A percentile compares a stretch with the other conserved stretches of the same genome.
Conservation (phyloP, 2,797 vertebrate genomes). For the Cheirogaleus major region DNA sequence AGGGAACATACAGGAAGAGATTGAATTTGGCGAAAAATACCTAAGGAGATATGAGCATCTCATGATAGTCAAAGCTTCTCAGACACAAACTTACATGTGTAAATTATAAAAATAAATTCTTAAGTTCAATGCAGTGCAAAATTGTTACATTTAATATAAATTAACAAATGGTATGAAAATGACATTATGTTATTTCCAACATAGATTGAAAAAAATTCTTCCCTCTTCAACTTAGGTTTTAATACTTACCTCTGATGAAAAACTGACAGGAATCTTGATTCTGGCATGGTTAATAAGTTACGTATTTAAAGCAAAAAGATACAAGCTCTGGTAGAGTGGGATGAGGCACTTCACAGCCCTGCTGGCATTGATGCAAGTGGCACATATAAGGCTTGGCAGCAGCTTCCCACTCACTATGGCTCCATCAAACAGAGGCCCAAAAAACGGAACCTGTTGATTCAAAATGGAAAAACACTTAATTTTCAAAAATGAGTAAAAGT, state of each 20-base stretch:
- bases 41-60: not conserved
- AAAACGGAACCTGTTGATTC: conserved; percentile 94
- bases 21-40: not conserved
- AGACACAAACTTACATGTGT: not conserved
- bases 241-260: conserved; percentile 76
- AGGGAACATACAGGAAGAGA: not conserved
- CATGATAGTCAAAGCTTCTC: not conserved
- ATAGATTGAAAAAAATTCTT: not conserved
- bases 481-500: not conserved
- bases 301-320: conserved; percentile 90
- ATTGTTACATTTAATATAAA: not conserved
- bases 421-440: conserved; percentile 96
- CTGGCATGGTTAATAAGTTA: not conserved
- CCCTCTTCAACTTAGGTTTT: not conserved
- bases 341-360: conserved; percentile 97
- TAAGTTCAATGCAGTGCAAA: not conserved
- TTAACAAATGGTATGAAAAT: not conserved
- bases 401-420: conserved; percentile 95
- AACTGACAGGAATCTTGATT: not conserved
- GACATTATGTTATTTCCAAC: not conserved
- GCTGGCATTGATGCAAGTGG: conserved; percentile 99
- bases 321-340: conserved; percentile 99
- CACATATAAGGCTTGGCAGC: conserved; percentile 95
- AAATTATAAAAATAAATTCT: not conserved
- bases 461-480: conserved; percentile 29